These are phyloP conservation scores for Papilio helenus DNA, from an alignment of 1,140 invertebrate species.

Conservation along the genomic window DNA sequence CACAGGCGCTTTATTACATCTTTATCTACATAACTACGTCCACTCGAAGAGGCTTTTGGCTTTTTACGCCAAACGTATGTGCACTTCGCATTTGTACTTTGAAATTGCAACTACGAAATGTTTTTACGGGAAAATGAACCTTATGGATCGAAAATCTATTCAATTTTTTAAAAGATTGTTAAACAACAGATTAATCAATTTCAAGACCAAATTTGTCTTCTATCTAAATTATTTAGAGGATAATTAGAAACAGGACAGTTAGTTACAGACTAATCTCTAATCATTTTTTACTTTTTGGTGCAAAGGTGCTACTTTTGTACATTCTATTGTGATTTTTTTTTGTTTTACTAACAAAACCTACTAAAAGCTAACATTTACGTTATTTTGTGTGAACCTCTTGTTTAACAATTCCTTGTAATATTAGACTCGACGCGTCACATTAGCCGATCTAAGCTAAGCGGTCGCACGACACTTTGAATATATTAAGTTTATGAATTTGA, in stretches of 20 bases:
- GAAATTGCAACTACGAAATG: neutral
- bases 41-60: slow-evolving; percentile 23
- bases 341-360: no score
- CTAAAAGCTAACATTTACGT: no score
- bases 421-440: neutral
- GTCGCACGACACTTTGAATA: neutral
- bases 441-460: neutral
- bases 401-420: neutral
- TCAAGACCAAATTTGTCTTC: no score
- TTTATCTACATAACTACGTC: slow-evolving; percentile 33
- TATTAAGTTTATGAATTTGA: slow-evolving; percentile 20
- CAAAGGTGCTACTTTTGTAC: no score
- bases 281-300: no score
- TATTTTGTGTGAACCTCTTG: neutral
- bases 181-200: no score
- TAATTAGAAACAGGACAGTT: no score
- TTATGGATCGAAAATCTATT: neutral
- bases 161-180: no score
- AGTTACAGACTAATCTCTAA: no score
- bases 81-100: slow-evolving; percentile 20
- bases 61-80: slow-evolving; percentile 17
- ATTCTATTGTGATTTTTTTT: no score
- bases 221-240: no score
- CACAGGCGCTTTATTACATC: slow-evolving; percentile 27
- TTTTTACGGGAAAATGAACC: neutral